These are phyloP conservation scores for Casuarius casuarius DNA, from an alignment of 2,113 vertebrate genomes.

Conservation along the genomic window DNA sequence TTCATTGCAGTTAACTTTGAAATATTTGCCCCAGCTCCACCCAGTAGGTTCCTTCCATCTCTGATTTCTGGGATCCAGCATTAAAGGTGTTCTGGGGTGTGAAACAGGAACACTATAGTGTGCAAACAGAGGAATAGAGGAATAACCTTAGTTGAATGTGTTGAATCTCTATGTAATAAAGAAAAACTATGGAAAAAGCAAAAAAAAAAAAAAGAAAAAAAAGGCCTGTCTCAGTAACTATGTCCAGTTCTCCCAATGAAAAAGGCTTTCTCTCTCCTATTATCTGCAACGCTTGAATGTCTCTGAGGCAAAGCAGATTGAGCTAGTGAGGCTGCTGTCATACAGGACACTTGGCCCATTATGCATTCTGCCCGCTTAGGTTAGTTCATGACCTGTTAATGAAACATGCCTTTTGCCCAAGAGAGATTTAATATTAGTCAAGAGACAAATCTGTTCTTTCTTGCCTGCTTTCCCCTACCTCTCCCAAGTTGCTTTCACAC, in stretches of 20 bases:
- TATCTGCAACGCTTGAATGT: background rate
- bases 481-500: background rate
- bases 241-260: background rate
- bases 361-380: slow-evolving; percentile 70
- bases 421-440: background rate
- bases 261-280: background rate
- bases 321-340: slow-evolving; percentile 74
- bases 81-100: background rate
- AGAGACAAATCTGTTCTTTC: background rate
- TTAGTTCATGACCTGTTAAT: slow-evolving; percentile 79
- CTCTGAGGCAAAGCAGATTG: background rate
- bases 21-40: background rate
- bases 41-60: background rate
- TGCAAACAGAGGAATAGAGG: background rate
- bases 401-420: slow-evolving; percentile 72
- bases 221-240: background rate
- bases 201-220: too few relatives aligned
- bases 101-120: background rate
- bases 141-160: background rate
- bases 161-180: too few relatives aligned
- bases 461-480: background rate
- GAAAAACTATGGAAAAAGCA: too few relatives aligned
- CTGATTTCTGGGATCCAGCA: background rate
- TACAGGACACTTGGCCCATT: slow-evolving; percentile 76
- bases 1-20: background rate